Evolutionary conservation across 2,113 vertebrate species (phyloP), one percentile per base, ranked within the genome.

Genomic region (Crotalus viridis): DNA sequence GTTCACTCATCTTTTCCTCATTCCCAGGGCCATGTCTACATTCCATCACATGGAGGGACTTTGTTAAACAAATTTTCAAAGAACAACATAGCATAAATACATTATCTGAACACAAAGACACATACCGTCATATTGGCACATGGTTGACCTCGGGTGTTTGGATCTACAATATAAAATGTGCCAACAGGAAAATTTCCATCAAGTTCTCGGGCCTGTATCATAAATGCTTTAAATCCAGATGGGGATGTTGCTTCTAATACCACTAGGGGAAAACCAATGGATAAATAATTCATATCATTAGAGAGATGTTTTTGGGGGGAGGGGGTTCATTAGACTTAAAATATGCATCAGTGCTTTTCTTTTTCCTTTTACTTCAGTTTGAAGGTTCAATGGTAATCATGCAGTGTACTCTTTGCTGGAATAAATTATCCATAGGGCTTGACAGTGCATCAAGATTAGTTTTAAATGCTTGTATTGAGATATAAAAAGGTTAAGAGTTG

Each of bases 181-280:
- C 97, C 97, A 94, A 97, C 46, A 91, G 97, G 97, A 95, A 93
- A 86, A 95, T 97, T 96, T 95, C 95, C 96, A 39, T 94, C 93
- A 93, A 96, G 2, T 96, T 97, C 96, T 95, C 96, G 95, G 93
- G 97, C 97, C 89, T 97, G 97, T 74, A 97, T 88, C 91, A 95
- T 91, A 95, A 97, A 97, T 94, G 85, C 97, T 95, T 93, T 95
- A 93, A 97, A 97, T 0, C 95, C 94, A 91, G 1, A 85, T 28
- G 10, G 69, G 51, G 69, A n/a, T 51, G 95, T 95, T 88, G 92
- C 96, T 93, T 97, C 94, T 57, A 97, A 91, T 90, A 90, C 94
- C 92, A 97, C 97, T 97, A 94, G 56, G 54, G 15, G 69, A 93
- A 51, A 94, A 95, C 0, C 95, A 56, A 54, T 22, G 90, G 89